phyloP scores from a whole-genome alignment of 2,797 vertebrate species.

The Liasis olivaceus region DNA sequence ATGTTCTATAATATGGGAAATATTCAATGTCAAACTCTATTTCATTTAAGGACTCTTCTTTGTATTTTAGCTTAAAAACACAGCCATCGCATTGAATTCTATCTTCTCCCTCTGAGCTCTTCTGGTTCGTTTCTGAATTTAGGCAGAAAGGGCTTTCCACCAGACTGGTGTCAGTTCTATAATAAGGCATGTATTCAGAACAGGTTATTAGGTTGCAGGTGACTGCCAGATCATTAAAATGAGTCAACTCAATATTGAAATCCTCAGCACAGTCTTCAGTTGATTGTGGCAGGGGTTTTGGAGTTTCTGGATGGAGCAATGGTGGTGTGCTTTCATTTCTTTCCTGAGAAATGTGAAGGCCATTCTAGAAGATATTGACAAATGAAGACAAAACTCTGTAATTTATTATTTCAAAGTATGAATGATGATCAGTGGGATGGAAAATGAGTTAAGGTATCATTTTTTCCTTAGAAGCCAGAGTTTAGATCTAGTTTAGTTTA shows the following conservation, averaged over 20 bases:
- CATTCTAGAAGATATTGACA: conserved; percentile 35
- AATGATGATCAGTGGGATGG: neutral
- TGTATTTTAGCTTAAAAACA: neutral
- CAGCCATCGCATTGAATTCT: neutral
- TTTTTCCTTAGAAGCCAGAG: neutral
- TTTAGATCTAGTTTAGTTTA: neutral
- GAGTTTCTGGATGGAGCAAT: neutral
- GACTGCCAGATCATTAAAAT: neutral
- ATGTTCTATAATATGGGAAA: conserved; percentile 51
- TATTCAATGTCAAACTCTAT: conserved; percentile 7
- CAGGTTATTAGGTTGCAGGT: neutral
- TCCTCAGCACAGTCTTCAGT: neutral
- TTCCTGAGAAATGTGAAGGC: conserved; percentile 13
- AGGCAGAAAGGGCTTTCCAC: neutral
- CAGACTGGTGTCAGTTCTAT: conserved; percentile 29
- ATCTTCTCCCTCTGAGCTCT: neutral
- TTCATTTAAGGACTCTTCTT: conserved; percentile 20
- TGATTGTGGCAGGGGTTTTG: rapidly evolving
- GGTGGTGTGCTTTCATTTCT: neutral
- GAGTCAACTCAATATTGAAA: neutral
- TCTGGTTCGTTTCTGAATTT: neutral
- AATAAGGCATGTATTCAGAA: conserved; percentile 51
- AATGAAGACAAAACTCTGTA: neutral
- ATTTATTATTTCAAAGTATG: neutral
- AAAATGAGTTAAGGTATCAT: neutral